phyloP scores from a whole-genome alignment of 2,113 vertebrate genomes.

The Oriolus oriolus region DNA sequence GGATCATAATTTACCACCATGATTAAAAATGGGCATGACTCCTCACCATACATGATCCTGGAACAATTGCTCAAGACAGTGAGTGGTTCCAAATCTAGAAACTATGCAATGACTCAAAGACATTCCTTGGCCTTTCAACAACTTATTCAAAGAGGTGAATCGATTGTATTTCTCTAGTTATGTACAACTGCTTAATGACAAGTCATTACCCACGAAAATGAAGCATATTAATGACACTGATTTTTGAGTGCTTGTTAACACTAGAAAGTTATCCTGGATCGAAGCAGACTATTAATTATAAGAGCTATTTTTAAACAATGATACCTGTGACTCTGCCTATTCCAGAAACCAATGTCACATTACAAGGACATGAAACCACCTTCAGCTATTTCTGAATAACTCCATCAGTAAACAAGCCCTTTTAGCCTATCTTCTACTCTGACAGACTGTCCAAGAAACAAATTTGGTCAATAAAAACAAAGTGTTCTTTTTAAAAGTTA shows the following conservation, averaged over 20 bases:
- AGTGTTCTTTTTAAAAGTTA: conserved; percentile 11
- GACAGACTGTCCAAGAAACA: neutral
- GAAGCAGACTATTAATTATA: neutral
- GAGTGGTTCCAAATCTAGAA: neutral
- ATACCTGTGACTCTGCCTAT: neutral
- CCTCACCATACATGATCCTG: neutral
- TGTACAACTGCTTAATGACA: neutral
- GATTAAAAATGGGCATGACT: neutral
- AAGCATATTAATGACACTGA: neutral
- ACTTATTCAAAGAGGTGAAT: neutral
- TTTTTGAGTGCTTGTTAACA: neutral
- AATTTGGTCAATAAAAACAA: conserved; percentile 2
- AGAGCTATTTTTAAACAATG: neutral
- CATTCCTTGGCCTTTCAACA: neutral
- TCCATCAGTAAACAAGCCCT: neutral
- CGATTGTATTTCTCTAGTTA: neutral
- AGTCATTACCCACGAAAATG: neutral
- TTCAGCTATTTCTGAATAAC: neutral
- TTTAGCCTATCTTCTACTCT: neutral
- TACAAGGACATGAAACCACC: neutral
- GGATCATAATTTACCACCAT: neutral
- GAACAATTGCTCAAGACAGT: neutral
- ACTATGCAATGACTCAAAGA: neutral
- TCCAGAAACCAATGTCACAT: neutral
- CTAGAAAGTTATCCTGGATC: neutral